Conservation (phyloP, 1,140 invertebrate species). For the Magallana gigas region DNA sequence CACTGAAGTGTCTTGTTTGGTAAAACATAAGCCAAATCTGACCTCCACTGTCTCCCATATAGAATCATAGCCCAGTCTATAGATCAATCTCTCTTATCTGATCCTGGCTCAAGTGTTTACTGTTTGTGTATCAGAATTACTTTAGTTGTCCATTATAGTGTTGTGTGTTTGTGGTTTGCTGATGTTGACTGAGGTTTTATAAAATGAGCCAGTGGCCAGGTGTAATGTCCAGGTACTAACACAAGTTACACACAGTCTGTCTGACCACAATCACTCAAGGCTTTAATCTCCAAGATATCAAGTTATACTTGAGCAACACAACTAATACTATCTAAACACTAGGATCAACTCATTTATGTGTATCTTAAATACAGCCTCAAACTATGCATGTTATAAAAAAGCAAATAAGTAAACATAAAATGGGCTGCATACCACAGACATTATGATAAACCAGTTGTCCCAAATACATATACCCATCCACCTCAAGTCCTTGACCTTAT, state of each 20-base stretch:
- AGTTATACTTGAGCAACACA: too few relatives aligned
- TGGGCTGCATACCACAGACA: too few relatives aligned
- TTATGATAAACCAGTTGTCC: not conserved
- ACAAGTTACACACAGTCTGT: not conserved
- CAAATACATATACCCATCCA: not conserved
- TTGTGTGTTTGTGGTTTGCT: not conserved
- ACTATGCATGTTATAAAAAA: too few relatives aligned
- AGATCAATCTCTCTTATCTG: not conserved
- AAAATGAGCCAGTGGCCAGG: slow-evolving; percentile 1
- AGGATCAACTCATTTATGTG: too few relatives aligned
- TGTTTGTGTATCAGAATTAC: slow-evolving; percentile 5
- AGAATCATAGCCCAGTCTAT: not conserved
- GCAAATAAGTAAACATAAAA: too few relatives aligned
- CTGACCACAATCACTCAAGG: not conserved
- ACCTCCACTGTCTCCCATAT: not conserved
- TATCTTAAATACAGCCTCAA: too few relatives aligned
- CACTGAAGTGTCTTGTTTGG: not conserved
- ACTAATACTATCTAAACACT: too few relatives aligned
- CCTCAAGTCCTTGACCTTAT: not conserved
- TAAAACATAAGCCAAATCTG: not conserved
- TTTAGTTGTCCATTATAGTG: slow-evolving; percentile 10
- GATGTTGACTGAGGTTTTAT: slow-evolving; percentile 4
- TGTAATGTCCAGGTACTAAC: not conserved
- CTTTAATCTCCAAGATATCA: too few relatives aligned
- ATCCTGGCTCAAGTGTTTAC: not conserved